Evolutionary conservation across 2,888 invertebrate species (phyloP).

Genomic region (Chymomyza fuscimana): DNA sequence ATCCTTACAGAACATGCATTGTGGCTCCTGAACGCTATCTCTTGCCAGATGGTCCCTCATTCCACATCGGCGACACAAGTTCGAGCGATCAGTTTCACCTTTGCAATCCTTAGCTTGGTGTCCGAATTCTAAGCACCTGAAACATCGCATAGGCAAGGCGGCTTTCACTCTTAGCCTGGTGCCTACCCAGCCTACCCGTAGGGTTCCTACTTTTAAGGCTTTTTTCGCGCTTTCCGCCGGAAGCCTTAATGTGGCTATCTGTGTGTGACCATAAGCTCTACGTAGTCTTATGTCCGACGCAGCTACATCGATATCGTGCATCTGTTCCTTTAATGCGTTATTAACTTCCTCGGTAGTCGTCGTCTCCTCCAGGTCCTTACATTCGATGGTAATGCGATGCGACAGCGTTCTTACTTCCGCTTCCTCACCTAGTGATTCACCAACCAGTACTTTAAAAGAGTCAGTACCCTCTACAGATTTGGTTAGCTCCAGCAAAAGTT

Average conservation of each 20-base stretch:
- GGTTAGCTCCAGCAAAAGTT: background rate
- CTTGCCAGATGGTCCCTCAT: background rate
- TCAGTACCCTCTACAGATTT: background rate
- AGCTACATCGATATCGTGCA: background rate
- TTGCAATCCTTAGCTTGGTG: background rate
- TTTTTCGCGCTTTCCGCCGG: background rate
- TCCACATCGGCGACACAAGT: background rate
- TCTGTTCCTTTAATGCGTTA: background rate
- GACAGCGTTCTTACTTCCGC: too few relatives aligned
- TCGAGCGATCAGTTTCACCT: background rate
- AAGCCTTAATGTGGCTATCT: background rate
- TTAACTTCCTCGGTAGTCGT: background rate
- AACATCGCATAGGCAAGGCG: background rate
- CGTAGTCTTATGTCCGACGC: background rate
- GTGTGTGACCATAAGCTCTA: background rate
- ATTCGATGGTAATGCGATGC: background rate
- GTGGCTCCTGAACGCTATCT: background rate
- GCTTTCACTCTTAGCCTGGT: background rate
- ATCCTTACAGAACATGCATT: background rate
- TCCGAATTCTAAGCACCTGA: conserved; percentile 4
- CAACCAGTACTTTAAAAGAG: background rate
- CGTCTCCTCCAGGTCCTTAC: background rate
- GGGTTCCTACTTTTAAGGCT: background rate
- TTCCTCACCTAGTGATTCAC: background rate
- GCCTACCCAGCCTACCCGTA: background rate